phyloP scores from a whole-genome alignment of 1,140 invertebrate genomes.

The Bombus terrestris region DNA sequence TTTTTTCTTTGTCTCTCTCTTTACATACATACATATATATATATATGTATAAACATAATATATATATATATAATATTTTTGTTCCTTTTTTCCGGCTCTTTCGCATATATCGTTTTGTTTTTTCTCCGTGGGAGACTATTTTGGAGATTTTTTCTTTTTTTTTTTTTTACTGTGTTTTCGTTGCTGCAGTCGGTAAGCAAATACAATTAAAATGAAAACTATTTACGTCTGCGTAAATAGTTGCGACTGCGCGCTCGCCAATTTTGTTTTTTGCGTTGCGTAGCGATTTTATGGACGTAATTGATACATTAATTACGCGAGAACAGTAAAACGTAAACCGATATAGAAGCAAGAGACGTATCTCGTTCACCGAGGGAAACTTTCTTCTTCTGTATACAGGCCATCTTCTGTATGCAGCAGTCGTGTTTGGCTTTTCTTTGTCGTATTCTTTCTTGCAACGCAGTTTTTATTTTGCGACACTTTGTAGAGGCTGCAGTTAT shows the following conservation, averaged over 20 bases:
- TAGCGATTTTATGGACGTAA: constrained; percentile 48
- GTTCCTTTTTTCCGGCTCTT: constrained; percentile 54
- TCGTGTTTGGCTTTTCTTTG: constrained; percentile 47
- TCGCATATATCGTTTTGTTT: constrained; percentile 54
- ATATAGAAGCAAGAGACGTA: neutral
- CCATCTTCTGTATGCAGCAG: neutral
- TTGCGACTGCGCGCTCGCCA: constrained; percentile 55
- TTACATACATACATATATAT: neutral
- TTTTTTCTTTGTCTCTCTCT: constrained; percentile 48
- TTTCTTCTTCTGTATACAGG: neutral
- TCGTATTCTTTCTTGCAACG: constrained; percentile 48
- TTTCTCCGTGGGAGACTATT: constrained; percentile 7
- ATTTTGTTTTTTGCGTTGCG: constrained; percentile 61
- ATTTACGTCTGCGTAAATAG: constrained; percentile 7
- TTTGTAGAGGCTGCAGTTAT: constrained; percentile 64
- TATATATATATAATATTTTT: neutral
- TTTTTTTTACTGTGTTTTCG: constrained; percentile 53
- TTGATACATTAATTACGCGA: constrained; percentile 11
- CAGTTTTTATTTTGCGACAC: constrained; percentile 46
- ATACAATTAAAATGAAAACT: constrained; percentile 42
- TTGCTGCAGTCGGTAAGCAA: constrained; percentile 56
- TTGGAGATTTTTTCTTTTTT: constrained; percentile 37
- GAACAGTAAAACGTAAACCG: neutral
- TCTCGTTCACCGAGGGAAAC: neutral
- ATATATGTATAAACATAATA: neutral